These are phyloP conservation scores for Aleiodes alternator DNA, from an alignment of 2,888 invertebrate genomes.

Conservation along the genomic window DNA sequence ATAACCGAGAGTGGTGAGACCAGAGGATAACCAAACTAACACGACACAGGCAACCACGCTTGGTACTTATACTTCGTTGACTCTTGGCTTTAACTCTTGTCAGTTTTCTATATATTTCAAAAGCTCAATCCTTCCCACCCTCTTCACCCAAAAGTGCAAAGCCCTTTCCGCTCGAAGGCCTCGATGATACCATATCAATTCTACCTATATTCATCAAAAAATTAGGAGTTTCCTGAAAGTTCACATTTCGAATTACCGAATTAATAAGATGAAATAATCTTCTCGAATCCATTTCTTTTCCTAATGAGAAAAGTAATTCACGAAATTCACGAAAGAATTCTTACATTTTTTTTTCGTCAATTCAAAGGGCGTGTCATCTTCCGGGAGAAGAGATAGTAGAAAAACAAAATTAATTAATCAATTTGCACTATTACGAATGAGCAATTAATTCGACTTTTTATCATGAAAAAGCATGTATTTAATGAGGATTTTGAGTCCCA, in stretches of 20 bases:
- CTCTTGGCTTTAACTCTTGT: constrained; percentile 41
- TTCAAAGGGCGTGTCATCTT: constrained; percentile 30
- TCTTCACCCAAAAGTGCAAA: not conserved
- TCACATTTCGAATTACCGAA: constrained; percentile 5
- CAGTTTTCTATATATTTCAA: not conserved
- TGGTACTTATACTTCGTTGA: constrained; percentile 33
- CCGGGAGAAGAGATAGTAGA: not conserved
- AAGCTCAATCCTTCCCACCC: constrained; percentile 6
- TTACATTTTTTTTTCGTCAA: constrained; percentile 3
- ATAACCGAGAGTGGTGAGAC: constrained; percentile 32
- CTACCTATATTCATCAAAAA: not conserved
- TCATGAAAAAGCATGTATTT: not conserved
- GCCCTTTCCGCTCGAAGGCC: not conserved
- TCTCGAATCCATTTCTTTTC: not conserved
- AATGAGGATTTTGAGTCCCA: no score
- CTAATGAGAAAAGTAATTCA: not conserved
- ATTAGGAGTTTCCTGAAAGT: not conserved
- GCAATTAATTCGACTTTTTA: not conserved
- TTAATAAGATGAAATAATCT: not conserved
- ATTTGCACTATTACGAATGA: not conserved
- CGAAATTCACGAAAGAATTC: not conserved
- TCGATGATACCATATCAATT: not conserved
- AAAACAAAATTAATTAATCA: not conserved
- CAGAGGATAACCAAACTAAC: constrained; percentile 32
- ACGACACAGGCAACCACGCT: constrained; percentile 23